A percentile compares a stretch with the other conserved stretches of the same genome.
phyloP scores from a whole-genome alignment of 2,888 invertebrate species.

The Copidosoma aretas region DNA sequence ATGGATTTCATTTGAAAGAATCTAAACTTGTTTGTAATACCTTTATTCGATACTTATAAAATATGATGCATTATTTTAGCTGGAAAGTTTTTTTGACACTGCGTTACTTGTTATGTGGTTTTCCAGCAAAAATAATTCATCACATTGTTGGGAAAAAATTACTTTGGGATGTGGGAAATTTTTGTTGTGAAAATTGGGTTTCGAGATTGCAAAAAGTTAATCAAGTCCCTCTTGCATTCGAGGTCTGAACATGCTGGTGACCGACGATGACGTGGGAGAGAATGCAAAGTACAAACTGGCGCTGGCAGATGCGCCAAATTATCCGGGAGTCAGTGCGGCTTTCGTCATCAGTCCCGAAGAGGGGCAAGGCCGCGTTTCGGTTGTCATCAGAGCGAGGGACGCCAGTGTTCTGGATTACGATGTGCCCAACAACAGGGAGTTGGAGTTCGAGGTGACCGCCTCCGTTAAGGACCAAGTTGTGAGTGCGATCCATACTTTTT shows the following conservation, averaged over 20 bases:
- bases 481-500: too few species aligned
- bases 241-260: conserved; percentile 76
- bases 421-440: conserved; percentile 68
- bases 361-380: conserved; percentile 76
- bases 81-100: too few species aligned
- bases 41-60: too few species aligned
- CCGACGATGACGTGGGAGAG: conserved; percentile 76
- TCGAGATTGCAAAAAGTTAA: too few species aligned
- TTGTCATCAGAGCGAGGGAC: conserved; percentile 75
- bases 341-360: conserved; percentile 69
- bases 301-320: conserved; percentile 66
- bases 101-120: too few species aligned
- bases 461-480: conserved; percentile 65
- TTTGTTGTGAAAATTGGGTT: too few species aligned
- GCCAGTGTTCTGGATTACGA: conserved; percentile 76
- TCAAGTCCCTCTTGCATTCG: background rate
- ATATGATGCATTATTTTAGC: too few species aligned
- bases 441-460: conserved; percentile 75
- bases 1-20: too few species aligned
- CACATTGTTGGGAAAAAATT: too few species aligned
- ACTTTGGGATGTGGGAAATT: too few species aligned
- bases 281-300: conserved; percentile 75
- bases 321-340: conserved; percentile 56
- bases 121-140: too few species aligned
- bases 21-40: too few species aligned